A percentile compares a stretch with the other conserved stretches of the same genome.
phyloP scores from a whole-genome alignment of 2,113 vertebrate genomes.

The Oryzias celebensis region DNA sequence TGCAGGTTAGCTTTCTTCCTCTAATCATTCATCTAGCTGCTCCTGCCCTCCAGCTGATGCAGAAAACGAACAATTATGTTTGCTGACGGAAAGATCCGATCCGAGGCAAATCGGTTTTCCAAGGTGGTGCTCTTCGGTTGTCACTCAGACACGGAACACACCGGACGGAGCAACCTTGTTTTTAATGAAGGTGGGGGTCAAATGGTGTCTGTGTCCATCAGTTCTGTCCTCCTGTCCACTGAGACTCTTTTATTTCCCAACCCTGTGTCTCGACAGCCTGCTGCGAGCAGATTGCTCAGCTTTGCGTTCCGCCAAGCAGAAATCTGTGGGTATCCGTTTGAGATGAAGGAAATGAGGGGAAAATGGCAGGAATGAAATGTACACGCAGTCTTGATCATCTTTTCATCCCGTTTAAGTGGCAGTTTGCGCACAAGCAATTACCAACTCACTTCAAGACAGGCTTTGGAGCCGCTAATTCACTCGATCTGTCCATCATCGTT shows the following conservation, averaged over 20 bases:
- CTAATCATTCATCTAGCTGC: no score
- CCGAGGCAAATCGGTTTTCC: not conserved
- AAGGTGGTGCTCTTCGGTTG: not conserved
- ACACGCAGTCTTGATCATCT: not conserved
- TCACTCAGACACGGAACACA: not conserved
- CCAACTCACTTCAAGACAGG: constrained; percentile 36
- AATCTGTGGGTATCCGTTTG: constrained; percentile 5
- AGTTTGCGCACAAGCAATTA: constrained; percentile 56
- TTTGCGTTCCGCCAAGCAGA: constrained; percentile 4
- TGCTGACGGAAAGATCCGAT: not conserved
- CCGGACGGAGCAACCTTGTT: not conserved
- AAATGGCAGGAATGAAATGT: constrained; percentile 6
- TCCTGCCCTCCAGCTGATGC: no score
- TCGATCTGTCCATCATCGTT: constrained; percentile 8
- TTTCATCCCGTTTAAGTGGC: constrained; percentile 24
- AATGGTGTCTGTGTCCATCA: constrained; percentile 4
- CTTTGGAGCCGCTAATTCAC: constrained; percentile 36
- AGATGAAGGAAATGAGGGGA: constrained; percentile 15
- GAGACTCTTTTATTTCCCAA: constrained; percentile 25
- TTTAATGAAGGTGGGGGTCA: constrained; percentile 3
- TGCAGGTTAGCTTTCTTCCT: constrained; percentile 71
- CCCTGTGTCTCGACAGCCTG: constrained; percentile 25
- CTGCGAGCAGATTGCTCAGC: constrained; percentile 45
- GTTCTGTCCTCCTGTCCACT: constrained; percentile 10
- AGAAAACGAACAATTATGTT: no score